A percentile compares a stretch with the other conserved stretches of the same genome.
Conservation (phyloP, 2,113 vertebrate genomes). For the Beaufortia kweichowensis region DNA sequence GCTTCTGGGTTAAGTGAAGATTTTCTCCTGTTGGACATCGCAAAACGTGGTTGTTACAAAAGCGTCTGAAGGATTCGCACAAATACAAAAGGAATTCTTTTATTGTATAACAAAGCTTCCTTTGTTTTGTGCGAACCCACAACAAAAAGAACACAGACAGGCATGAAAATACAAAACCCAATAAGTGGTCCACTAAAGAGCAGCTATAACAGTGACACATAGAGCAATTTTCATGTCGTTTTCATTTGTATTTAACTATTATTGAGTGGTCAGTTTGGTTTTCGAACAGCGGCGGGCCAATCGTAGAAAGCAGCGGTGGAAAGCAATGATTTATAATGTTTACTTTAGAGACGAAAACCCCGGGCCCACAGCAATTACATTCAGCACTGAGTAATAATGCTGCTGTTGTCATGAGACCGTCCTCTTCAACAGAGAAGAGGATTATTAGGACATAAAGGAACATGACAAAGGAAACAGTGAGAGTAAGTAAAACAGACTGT, state of each 20-base stretch:
- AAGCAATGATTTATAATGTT: conserved; percentile 40
- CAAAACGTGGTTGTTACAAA: conserved; percentile 35
- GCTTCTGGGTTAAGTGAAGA: conserved; percentile 43
- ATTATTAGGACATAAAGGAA: conserved; percentile 49
- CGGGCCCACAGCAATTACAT: conserved; percentile 46
- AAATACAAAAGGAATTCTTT: conserved; percentile 15
- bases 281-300: conserved; percentile 1
- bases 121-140: neutral
- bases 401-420: conserved; percentile 43
- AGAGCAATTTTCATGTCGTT: conserved; percentile 11
- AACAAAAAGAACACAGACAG: neutral
- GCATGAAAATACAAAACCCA: neutral
- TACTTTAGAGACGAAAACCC: conserved; percentile 44
- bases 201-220: neutral
- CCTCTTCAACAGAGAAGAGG: conserved; percentile 31
- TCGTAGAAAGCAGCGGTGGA: conserved; percentile 13
- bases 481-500: conserved; percentile 48
- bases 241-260: conserved; percentile 39
- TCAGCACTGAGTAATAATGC: conserved; percentile 50
- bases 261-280: conserved; percentile 37
- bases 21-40: conserved; percentile 40
- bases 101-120: neutral
- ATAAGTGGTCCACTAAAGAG: neutral
- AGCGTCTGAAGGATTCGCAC: conserved; percentile 24
- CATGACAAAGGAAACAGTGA: conserved; percentile 17